Conservation (phyloP, 2,113 vertebrate species). For the Perca flavescens region DNA sequence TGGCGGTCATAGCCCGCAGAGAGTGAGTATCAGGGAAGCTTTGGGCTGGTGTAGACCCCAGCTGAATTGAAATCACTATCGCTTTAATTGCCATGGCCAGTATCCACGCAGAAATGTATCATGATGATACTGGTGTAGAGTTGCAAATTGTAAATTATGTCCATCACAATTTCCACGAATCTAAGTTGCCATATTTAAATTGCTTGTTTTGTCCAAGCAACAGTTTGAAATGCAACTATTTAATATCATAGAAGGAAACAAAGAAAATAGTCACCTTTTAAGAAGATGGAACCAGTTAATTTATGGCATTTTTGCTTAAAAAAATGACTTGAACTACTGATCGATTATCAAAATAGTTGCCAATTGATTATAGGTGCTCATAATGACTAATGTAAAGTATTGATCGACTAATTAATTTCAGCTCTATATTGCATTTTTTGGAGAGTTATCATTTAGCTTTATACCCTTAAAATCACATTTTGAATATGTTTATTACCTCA, state of each 20-base stretch:
- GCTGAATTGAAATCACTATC: slow-evolving; percentile 44
- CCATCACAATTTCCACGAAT: background rate
- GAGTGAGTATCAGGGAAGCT: slow-evolving; percentile 52
- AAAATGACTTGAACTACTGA: background rate
- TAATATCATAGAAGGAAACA: background rate
- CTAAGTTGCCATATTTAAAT: background rate
- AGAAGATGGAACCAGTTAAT: background rate
- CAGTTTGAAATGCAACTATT: background rate
- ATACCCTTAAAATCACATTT: background rate
- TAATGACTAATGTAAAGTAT: background rate
- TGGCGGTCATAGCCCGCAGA: slow-evolving; percentile 60
- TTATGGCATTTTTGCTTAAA: background rate
- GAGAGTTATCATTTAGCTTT: no score
- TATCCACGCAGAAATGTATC: slow-evolving; percentile 19
- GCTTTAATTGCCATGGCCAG: slow-evolving; percentile 22
- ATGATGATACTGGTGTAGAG: background rate
- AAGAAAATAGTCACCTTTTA: background rate
- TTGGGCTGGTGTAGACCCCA: slow-evolving; percentile 30
- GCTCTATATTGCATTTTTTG: background rate
- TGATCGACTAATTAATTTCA: background rate
- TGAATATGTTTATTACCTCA: background rate
- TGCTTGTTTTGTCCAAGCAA: background rate
- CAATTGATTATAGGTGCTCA: background rate
- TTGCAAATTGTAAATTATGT: background rate
- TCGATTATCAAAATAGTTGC: background rate